phyloP scores from a whole-genome alignment of 2,888 invertebrate species.

The Erebia aethiops region DNA sequence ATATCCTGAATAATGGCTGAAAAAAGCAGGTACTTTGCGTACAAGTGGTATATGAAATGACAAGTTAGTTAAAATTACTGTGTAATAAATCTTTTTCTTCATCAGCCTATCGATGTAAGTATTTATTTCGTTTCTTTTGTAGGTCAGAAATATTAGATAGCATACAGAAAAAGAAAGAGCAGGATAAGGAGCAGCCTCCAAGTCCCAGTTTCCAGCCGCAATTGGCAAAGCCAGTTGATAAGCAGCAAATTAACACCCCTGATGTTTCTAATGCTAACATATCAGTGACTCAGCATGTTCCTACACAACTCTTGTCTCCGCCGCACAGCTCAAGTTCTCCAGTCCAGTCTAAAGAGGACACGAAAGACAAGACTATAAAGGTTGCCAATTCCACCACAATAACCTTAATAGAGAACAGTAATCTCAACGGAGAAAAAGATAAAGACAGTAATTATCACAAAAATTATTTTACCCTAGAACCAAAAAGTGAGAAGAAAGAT shows the following conservation, averaged over 20 bases:
- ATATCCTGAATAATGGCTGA: slow-evolving; percentile 40
- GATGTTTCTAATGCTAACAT: slow-evolving; percentile 59
- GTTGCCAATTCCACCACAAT: slow-evolving; percentile 76
- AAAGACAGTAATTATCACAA: slow-evolving; percentile 70
- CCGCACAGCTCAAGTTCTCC: slow-evolving; percentile 57
- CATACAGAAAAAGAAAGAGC: slow-evolving; percentile 81
- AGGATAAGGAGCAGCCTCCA: slow-evolving; percentile 66
- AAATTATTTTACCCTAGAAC: slow-evolving; percentile 74
- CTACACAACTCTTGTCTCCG: slow-evolving; percentile 67
- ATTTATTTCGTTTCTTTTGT: slow-evolving; percentile 51
- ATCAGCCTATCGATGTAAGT: slow-evolving; percentile 25
- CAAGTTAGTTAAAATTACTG: slow-evolving; percentile 35
- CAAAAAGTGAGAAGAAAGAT: slow-evolving; percentile 76
- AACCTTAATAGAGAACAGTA: slow-evolving; percentile 71
- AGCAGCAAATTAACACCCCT: slow-evolving; percentile 52
- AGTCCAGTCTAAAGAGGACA: slow-evolving; percentile 63
- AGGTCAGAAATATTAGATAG: slow-evolving; percentile 85
- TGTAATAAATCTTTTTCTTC: slow-evolving; percentile 14
- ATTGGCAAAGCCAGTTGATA: slow-evolving; percentile 60
- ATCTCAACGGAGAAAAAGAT: slow-evolving; percentile 67
- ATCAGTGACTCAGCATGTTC: slow-evolving; percentile 70
- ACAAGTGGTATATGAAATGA: slow-evolving; percentile 34
- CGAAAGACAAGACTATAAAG: slow-evolving; percentile 73
- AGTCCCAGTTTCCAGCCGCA: slow-evolving; percentile 61
- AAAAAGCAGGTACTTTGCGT: slow-evolving; percentile 40